Evolutionary conservation across 2,888 invertebrate genomes (phyloP), one percentile per base, ranked within the genome.

Genomic region (Drosophila falleni): DNA sequence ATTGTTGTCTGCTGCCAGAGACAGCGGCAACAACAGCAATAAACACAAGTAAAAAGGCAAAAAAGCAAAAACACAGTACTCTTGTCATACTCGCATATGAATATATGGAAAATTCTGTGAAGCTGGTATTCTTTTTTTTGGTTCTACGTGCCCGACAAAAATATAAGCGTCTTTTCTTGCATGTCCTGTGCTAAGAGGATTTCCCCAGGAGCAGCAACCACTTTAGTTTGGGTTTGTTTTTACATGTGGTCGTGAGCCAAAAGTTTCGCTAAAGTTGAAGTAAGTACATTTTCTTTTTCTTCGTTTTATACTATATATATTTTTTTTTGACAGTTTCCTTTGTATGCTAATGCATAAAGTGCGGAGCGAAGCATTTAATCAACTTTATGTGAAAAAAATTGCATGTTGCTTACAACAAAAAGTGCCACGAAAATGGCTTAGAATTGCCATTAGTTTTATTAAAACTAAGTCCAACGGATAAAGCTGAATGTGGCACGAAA

Each of bases 361-460:
- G 69, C 19, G 68, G 42, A 47, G 61, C 42, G 51, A 54, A 66
- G 71, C 83, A 80, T 88, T 83, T 83, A 86, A 83, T 88, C 83
- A 83, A 83, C 83, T 86, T 82, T 86, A 82, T 77, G 80, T 60
- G 69, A 55, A 71, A 82, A 70, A 79, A 79, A 87, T 63, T 46
- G 62, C 53, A 54, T 59, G 51, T 6, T 47, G 3, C 16, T 2
- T 2, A 23, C 37, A 55, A 54, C 39, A 26, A 54, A 65, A 50
- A 15, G 15, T 23, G 33, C 33, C 19, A 19, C 9, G 19, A 35
- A n/a, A 35, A 35, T 33, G 51, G 44, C 56, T 55, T 49, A 35
- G 19, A 55, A 54, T 69, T 58, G 62, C 83, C 80, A 88, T 83
- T 83, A 82, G 56, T 71, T 70, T 71, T 88, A 83, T 83, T 83